Evolutionary conservation across 1,140 invertebrate species (phyloP).

Genomic region (Hestina assimilis): DNA sequence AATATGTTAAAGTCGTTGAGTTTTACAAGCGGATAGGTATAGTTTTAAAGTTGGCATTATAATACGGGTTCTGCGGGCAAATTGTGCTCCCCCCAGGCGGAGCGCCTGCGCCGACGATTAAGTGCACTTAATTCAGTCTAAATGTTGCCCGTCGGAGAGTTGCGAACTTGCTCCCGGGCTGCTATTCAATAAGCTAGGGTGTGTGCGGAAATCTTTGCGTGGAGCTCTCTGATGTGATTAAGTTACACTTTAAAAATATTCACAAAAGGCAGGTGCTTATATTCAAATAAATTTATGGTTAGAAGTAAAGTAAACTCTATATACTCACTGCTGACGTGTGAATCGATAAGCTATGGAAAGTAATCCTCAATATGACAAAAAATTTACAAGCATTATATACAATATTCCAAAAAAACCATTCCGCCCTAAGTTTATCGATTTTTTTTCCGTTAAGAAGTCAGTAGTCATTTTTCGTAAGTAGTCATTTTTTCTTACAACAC

Average conservation of each 20-base stretch:
- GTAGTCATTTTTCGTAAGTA: too few relatives aligned
- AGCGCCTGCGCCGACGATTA: slow-evolving; percentile 60
- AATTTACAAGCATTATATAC: too few relatives aligned
- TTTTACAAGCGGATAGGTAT: slow-evolving; percentile 18
- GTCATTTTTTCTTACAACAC: too few relatives aligned
- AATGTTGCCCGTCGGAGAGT: slow-evolving; percentile 62
- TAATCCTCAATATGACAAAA: too few relatives aligned
- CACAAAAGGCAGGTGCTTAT: background rate
- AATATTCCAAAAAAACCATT: too few relatives aligned
- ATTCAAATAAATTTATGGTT: background rate
- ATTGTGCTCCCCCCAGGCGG: slow-evolving; percentile 48
- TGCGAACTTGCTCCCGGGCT: slow-evolving; percentile 27
- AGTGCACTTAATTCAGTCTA: slow-evolving; percentile 70
- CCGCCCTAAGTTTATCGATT: too few relatives aligned
- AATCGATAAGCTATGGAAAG: too few relatives aligned
- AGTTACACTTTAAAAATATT: background rate
- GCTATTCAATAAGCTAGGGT: slow-evolving; percentile 21
- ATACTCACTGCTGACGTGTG: too few relatives aligned
- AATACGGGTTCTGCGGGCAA: slow-evolving; percentile 52
- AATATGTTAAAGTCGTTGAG: background rate
- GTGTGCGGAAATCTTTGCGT: slow-evolving; percentile 13
- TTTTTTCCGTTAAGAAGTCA: too few relatives aligned
- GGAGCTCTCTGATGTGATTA: slow-evolving; percentile 11
- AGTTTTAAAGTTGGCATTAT: slow-evolving; percentile 44
- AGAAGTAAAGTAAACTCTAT: too few relatives aligned